phyloP scores from a whole-genome alignment of 2,113 vertebrate genomes.

The Tamias sibiricus region DNA sequence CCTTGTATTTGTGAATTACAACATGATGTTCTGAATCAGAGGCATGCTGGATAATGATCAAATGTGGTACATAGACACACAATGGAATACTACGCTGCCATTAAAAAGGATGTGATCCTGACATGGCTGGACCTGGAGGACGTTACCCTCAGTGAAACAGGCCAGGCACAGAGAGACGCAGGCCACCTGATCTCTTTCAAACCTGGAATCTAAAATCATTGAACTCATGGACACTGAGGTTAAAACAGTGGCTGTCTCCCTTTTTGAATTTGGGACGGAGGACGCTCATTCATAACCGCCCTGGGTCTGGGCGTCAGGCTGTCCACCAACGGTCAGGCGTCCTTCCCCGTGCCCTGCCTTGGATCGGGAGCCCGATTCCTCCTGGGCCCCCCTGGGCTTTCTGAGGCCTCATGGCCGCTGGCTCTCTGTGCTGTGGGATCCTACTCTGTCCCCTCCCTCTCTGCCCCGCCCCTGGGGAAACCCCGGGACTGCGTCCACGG shows the following conservation, averaged over 20 bases:
- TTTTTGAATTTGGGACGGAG: neutral
- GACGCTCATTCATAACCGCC: neutral
- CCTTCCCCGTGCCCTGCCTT: neutral
- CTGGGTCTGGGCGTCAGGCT: no score
- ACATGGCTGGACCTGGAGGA: neutral
- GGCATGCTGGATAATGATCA: neutral
- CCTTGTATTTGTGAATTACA: neutral
- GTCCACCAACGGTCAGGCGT: neutral
- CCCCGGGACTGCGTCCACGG: neutral
- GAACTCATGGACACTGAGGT: neutral
- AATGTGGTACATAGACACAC: neutral
- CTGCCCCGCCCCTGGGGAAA: neutral
- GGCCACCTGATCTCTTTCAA: neutral
- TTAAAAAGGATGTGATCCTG: neutral
- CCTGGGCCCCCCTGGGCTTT: neutral
- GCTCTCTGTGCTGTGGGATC: neutral
- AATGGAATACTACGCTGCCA: neutral
- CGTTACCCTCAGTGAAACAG: no score
- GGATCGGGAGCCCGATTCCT: neutral
- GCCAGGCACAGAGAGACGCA: neutral
- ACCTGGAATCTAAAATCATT: neutral
- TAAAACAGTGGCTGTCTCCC: neutral
- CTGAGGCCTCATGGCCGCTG: neutral
- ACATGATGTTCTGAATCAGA: neutral
- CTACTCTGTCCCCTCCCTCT: neutral